Conservation (phyloP, 2,888 invertebrate species). For the Lydus trimaculatus region DNA sequence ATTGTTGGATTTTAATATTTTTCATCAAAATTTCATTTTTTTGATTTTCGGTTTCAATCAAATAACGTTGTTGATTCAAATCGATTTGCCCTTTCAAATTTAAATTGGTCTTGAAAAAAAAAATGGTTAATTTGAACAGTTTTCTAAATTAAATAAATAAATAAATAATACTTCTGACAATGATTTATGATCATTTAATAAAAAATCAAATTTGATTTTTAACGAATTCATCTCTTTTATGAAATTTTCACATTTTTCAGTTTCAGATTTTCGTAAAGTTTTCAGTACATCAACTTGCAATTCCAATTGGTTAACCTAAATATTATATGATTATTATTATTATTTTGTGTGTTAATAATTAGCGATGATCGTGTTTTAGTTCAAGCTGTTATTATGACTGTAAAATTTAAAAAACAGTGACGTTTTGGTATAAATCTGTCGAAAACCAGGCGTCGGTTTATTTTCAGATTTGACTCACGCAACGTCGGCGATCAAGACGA, state of each 20-base stretch:
- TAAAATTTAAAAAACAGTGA: not conserved
- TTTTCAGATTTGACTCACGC: conserved; percentile 15
- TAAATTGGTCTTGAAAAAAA: conserved; percentile 11
- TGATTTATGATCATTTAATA: conserved; percentile 14
- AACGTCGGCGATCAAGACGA: not conserved
- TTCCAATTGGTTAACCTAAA: conserved; percentile 60
- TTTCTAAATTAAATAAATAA: not conserved
- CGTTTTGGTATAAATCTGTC: conserved; percentile 6
- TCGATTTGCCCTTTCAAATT: conserved; percentile 10
- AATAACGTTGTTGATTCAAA: conserved; percentile 1
- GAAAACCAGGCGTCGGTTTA: conserved; percentile 8
- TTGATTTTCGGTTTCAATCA: conserved; percentile 13
- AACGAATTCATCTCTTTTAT: conserved; percentile 26
- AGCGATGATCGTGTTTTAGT: not conserved
- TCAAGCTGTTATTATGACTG: not conserved
- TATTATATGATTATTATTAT: not conserved
- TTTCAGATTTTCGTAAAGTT: conserved; percentile 67
- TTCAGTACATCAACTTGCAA: conserved; percentile 68
- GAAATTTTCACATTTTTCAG: conserved; percentile 47
- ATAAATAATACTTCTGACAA: conserved; percentile 12
- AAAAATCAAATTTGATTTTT: conserved; percentile 11
- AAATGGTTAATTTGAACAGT: too few relatives aligned
- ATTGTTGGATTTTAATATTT: conserved; percentile 7
- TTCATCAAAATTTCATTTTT: conserved; percentile 21
- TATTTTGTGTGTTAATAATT: not conserved